These are phyloP conservation scores for Leptinotarsa undecemlineata DNA, from an alignment of 1,140 invertebrate species.

Conservation along the genomic window DNA sequence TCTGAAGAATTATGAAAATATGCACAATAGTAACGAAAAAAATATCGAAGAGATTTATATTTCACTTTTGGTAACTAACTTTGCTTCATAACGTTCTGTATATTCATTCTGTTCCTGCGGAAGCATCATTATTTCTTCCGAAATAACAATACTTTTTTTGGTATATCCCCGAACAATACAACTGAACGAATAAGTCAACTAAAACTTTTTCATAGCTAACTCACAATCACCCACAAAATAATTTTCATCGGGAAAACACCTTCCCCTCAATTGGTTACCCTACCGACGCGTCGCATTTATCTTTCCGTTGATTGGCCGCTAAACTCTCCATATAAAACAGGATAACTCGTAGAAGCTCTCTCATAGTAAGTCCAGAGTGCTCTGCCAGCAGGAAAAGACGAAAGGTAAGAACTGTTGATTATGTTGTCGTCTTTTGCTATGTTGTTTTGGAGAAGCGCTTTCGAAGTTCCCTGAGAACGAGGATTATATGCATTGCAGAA, in stretches of 20 bases:
- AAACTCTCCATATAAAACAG: conserved; percentile 15
- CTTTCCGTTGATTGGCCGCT: conserved; percentile 12
- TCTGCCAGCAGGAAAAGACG: conserved; percentile 16
- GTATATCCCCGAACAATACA: too few relatives aligned
- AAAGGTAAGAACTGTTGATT: conserved; percentile 19
- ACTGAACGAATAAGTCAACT: not conserved
- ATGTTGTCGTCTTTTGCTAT: not conserved
- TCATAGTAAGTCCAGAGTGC: conserved; percentile 22
- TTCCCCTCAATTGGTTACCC: not conserved
- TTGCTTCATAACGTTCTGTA: too few relatives aligned
- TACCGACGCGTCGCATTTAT: conserved; percentile 20
- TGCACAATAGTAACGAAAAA: too few relatives aligned
- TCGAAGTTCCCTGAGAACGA: not conserved
- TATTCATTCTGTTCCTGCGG: too few relatives aligned
- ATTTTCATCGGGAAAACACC: not conserved
- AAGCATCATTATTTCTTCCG: too few relatives aligned
- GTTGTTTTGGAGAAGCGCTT: too few relatives aligned
- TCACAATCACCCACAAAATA: not conserved
- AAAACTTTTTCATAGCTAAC: not conserved
- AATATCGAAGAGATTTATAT: too few relatives aligned
- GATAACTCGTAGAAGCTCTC: conserved; percentile 14
- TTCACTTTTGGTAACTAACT: too few relatives aligned
- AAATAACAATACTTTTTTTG: too few relatives aligned
- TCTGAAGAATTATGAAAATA: too few relatives aligned
- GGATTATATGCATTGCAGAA: not conserved